Evolutionary conservation across 2,888 invertebrate genomes (phyloP).

Genomic region (Megalurothrips usitatus): DNA sequence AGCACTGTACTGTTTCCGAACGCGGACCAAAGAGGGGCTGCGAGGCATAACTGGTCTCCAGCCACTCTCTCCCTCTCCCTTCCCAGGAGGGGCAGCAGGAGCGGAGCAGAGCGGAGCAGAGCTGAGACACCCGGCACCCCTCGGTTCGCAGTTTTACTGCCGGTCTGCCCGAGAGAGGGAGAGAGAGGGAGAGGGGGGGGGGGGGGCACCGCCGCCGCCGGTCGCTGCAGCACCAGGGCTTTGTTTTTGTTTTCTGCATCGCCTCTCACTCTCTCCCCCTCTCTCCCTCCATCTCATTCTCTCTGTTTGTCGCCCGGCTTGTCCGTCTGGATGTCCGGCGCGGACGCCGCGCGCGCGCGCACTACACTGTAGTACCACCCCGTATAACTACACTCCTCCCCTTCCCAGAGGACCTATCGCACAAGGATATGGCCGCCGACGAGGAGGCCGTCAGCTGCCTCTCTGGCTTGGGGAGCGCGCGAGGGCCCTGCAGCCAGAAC

Average conservation of each 20-base stretch:
- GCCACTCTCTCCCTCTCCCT: background rate
- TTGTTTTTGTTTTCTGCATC: background rate
- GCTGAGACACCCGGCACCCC: background rate
- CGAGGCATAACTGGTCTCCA: slow-evolving; percentile 5
- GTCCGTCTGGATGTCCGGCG: no score
- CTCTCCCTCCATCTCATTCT: no score
- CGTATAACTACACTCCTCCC: no score
- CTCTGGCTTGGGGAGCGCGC: no score
- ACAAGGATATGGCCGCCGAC: no score
- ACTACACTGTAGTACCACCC: no score
- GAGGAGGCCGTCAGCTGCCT: no score
- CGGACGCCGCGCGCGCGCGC: background rate
- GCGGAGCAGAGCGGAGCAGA: background rate
- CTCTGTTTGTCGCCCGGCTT: no score
- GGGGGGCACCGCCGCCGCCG: background rate
- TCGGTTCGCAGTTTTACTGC: background rate
- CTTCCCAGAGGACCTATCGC: no score
- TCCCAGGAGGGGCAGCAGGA: background rate
- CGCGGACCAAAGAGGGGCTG: background rate
- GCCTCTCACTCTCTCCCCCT: background rate
- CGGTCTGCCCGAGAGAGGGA: background rate
- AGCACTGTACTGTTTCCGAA: no score
- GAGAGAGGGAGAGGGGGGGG: background rate
- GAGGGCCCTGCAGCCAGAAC: no score
- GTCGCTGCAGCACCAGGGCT: background rate